Conservation (phyloP, 1,140 invertebrate species). For the Diabrotica undecimpunctata region DNA sequence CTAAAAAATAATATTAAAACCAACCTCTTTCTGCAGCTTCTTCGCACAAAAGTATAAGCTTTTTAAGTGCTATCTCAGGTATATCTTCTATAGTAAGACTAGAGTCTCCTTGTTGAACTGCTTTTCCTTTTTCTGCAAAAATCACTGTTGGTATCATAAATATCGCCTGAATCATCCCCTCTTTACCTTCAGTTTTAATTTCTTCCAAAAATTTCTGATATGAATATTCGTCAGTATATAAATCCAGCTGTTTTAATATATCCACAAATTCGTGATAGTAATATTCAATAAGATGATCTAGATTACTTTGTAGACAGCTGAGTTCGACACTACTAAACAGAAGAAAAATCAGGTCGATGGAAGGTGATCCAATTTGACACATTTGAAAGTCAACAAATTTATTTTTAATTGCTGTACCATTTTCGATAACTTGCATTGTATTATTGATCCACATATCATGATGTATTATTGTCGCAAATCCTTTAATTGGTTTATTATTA, state of each 20-base stretch:
- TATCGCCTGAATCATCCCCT: slow-evolving; percentile 1
- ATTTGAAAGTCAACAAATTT: slow-evolving; percentile 65
- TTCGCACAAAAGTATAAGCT: too few species aligned
- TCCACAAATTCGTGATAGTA: slow-evolving; percentile 45
- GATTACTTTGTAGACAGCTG: slow-evolving; percentile 40
- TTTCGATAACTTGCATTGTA: slow-evolving; percentile 46
- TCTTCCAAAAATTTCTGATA: slow-evolving; percentile 20
- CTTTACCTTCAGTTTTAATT: slow-evolving; percentile 11
- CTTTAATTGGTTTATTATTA: slow-evolving; percentile 30
- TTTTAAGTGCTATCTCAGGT: too few species aligned
- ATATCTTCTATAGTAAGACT: too few species aligned
- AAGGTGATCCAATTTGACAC: slow-evolving; percentile 48
- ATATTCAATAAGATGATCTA: slow-evolving; percentile 47
- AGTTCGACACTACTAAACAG: slow-evolving; percentile 50
- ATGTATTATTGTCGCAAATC: slow-evolving; percentile 54
- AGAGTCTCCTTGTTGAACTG: not conserved
- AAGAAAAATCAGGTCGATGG: slow-evolving; percentile 55
- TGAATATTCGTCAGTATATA: slow-evolving; percentile 6
- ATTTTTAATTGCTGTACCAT: slow-evolving; percentile 45
- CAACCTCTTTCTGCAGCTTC: too few species aligned
- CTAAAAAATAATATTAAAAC: too few species aligned
- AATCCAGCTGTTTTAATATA: slow-evolving; percentile 17
- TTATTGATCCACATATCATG: slow-evolving; percentile 64
- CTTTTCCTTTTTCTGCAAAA: slow-evolving; percentile 14
- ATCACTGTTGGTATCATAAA: slow-evolving; percentile 9